Evolutionary conservation across 1,140 invertebrate genomes (phyloP).

Genomic region (Micrasema minimum): DNA sequence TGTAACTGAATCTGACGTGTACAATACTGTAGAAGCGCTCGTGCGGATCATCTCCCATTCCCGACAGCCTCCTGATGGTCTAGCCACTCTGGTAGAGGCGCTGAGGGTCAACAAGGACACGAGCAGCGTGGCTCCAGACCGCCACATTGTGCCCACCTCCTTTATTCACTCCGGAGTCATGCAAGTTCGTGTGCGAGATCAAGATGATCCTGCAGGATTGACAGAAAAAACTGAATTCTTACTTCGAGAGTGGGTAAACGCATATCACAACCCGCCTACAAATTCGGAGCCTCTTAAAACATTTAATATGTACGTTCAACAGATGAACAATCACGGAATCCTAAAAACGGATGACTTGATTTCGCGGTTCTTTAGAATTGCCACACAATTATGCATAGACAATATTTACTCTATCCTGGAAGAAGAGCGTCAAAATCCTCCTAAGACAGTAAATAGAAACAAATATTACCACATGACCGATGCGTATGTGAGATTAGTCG

Average conservation of each 20-base stretch:
- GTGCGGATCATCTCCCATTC: constrained; percentile 78
- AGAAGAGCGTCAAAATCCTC: constrained; percentile 65
- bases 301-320: constrained; percentile 93
- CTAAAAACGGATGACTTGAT: constrained; percentile 98
- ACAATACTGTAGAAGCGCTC: constrained; percentile 85
- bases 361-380: constrained; percentile 95
- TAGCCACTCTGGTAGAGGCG: constrained; percentile 80
- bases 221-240: constrained; percentile 96
- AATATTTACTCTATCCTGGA: constrained; percentile 85
- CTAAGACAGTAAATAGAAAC: constrained; percentile 73
- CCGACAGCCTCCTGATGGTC: constrained; percentile 79
- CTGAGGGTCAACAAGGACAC: constrained; percentile 78
- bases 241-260: constrained; percentile 93
- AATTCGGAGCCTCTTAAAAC: constrained; percentile 90
- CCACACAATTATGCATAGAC: constrained; percentile 97
- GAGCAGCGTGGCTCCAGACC: constrained; percentile 73
- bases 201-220: constrained; percentile 86
- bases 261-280: constrained; percentile 81
- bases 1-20: constrained; percentile 86
- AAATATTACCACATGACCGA: constrained; percentile 97
- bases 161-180: constrained; percentile 94
- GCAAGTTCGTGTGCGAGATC: constrained; percentile 71
- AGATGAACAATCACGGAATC: constrained; percentile 97
- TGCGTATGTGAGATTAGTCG: constrained; percentile 94
- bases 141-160: constrained; percentile 79